Base-by-base conservation (phyloP, 2,888 invertebrate species). In the Hetaerina titia region DNA sequence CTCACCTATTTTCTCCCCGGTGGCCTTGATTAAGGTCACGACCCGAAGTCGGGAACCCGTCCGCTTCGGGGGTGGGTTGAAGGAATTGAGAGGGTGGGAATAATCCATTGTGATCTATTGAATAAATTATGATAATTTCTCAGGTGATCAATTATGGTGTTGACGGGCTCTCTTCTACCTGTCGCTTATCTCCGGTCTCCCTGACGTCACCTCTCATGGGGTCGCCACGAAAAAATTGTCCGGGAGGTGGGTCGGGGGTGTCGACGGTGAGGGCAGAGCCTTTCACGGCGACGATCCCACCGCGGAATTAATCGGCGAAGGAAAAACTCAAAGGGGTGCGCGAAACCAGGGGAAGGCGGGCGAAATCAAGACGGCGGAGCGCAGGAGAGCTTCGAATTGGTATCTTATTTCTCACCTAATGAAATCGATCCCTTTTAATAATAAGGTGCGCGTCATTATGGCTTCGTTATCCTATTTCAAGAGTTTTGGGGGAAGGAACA, bases 101-200 rank as follows among this genome's bases (percentile, higher is more conserved):
- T 31, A 25, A 31, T 81, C 81, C 81, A 13, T 31, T 31, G 17
- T 81, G 81, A 81, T 81, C 81, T 81, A 81, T 81, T 81, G 81
- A 81, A 81, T 81, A 81, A 81, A 81, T 81, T 81, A 81, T 81
- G 81, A 81, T 81, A 81, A 81, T 81, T 81, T 81, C 81, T 31
- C 25, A 4, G 31, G 81, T 81, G 81, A 81, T 81, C 81, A 81
- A 81, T 81, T 81, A 81, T 22, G 31, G 31, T 4, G 81, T 15
- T 81, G 81, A 81, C 81, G 81, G 81, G 81, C 31, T 81, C 81
- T 31, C 13, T 81, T 45, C 45, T 81, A 81, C 81, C 81, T 81
- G 81, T 81, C 81, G 69, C n/a, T 31, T 81, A 81, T 81, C 81
- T 81, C 69, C 5, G 69, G 81, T 31, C 74, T 31, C 9, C n/a